These are phyloP conservation scores for Anoplius nigerrimus DNA, from an alignment of 2,888 invertebrate species.

Conservation along the genomic window DNA sequence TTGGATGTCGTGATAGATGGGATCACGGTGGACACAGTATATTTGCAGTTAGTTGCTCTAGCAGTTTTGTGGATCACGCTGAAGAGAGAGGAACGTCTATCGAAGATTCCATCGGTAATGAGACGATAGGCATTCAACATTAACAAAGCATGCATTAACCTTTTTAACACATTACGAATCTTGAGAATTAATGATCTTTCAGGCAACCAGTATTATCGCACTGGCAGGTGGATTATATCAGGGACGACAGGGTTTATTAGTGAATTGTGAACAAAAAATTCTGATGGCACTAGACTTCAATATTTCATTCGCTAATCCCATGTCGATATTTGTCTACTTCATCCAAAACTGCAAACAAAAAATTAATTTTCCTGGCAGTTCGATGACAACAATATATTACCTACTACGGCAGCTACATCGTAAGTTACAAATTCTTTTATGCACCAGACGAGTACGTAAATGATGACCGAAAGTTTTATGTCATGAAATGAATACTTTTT, in stretches of 20 bases:
- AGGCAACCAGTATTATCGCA: conserved; percentile 54
- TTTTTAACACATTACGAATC: not conserved
- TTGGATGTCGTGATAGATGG: conserved; percentile 59
- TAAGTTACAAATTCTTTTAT: conserved; percentile 35
- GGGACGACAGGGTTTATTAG: conserved; percentile 38
- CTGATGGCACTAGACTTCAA: conserved; percentile 55
- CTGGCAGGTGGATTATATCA: conserved; percentile 47
- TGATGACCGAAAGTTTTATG: too few relatives aligned
- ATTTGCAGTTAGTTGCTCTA: conserved; percentile 57
- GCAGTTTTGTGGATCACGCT: conserved; percentile 62
- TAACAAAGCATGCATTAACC: too few relatives aligned
- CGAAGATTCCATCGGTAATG: conserved; percentile 53
- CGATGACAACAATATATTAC: conserved; percentile 35
- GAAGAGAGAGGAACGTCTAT: conserved; percentile 51
- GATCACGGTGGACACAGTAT: conserved; percentile 25
- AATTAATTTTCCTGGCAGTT: conserved; percentile 16
- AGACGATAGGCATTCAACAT: not conserved
- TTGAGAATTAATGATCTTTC: conserved; percentile 5
- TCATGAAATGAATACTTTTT: too few relatives aligned
- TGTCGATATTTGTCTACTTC: conserved; percentile 50
- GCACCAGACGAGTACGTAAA: too few relatives aligned
- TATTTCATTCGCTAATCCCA: conserved; percentile 59
- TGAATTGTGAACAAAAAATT: conserved; percentile 55
- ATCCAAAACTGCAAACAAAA: conserved; percentile 31
- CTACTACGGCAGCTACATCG: conserved; percentile 60